phyloP scores from a whole-genome alignment of 2,113 vertebrate species.

The Ursus arctos region DNA sequence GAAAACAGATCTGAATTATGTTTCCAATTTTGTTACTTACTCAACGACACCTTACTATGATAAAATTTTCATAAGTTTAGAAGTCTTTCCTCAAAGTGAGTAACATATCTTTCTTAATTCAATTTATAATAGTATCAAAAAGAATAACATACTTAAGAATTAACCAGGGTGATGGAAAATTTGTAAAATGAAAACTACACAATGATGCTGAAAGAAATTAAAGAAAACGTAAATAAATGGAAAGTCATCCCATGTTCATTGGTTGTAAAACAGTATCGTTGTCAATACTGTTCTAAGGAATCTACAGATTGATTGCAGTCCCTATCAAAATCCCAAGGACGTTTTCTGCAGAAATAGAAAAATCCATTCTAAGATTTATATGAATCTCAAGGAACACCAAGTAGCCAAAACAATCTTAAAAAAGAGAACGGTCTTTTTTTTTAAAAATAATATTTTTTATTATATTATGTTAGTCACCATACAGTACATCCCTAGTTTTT shows the following conservation, averaged over 20 bases:
- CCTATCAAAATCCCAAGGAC: neutral
- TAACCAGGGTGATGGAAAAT: neutral
- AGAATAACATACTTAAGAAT: neutral
- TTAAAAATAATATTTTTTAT: too few relatives aligned
- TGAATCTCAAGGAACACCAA: neutral
- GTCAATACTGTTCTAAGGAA: neutral
- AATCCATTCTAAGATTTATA: neutral
- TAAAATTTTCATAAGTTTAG: neutral
- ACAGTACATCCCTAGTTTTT: too few relatives aligned
- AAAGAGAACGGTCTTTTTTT: neutral
- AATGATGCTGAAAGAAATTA: neutral
- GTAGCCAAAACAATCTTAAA: neutral
- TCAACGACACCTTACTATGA: neutral
- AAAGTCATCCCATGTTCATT: neutral
- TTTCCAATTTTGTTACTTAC: neutral
- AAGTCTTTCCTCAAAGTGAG: neutral
- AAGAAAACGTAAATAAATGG: neutral
- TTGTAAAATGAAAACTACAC: neutral
- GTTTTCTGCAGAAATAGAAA: slow-evolving; percentile 8
- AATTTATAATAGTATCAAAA: neutral
- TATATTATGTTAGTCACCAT: too few relatives aligned
- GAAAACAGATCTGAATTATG: neutral
- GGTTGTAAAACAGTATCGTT: neutral
- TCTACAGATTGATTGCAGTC: neutral
- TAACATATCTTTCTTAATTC: neutral